A percentile compares a stretch with the other conserved stretches of the same genome.
Conservation (phyloP, 1,140 invertebrate genomes). For the Meteorus sp. region DNA sequence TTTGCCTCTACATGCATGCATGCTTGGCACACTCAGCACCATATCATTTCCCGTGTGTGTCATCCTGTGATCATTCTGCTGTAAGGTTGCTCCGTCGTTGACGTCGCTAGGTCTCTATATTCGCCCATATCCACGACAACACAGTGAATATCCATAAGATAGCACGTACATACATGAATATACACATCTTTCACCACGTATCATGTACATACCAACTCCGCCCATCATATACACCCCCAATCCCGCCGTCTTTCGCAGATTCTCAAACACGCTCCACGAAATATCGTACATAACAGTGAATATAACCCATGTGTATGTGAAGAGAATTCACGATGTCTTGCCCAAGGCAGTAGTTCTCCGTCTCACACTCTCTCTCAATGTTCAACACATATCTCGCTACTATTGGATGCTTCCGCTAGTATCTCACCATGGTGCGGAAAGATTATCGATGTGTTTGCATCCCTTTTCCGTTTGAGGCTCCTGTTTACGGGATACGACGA, state of each 20-base stretch:
- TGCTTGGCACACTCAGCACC: conserved; percentile 31
- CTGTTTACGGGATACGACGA: too few relatives aligned
- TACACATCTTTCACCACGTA: too few relatives aligned
- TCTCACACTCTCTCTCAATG: background rate
- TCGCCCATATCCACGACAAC: too few relatives aligned
- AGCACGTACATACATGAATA: conserved; percentile 23
- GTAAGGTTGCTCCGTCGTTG: conserved; percentile 45
- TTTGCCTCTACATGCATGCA: too few relatives aligned
- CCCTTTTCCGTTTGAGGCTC: conserved; percentile 22
- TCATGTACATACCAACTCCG: conserved; percentile 12
- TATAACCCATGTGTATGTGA: conserved; percentile 35
- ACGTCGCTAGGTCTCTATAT: conserved; percentile 26
- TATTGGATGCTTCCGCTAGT: conserved; percentile 6
- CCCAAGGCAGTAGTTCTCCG: background rate
- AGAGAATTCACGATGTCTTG: conserved; percentile 11
- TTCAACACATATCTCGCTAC: conserved; percentile 8
- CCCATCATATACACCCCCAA: conserved; percentile 43
- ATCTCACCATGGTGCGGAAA: conserved; percentile 17
- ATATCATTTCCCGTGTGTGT: conserved; percentile 45
- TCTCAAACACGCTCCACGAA: conserved; percentile 42
- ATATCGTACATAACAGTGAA: conserved; percentile 47
- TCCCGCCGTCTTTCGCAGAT: conserved; percentile 44
- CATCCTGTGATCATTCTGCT: conserved; percentile 59
- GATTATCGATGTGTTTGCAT: conserved; percentile 33
- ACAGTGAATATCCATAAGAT: conserved; percentile 49